Percentiles rank a stretch among this genome's conserved stretches.
Conservation (phyloP, 2,888 invertebrate species). For the Epirrhoe alternata region DNA sequence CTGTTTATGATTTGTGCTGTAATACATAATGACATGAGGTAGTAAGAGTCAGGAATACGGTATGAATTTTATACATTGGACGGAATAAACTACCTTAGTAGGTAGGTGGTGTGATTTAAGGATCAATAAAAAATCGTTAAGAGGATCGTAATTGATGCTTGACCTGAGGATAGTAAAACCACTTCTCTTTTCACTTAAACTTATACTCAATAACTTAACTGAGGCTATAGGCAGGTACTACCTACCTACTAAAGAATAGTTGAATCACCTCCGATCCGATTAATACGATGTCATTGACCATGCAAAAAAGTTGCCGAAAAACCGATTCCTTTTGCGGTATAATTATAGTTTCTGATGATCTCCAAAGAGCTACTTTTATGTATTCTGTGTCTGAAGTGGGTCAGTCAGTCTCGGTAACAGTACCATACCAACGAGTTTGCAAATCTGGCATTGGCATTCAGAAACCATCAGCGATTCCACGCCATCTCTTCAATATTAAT, state of each 20-base stretch:
- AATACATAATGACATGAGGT: constrained; percentile 3
- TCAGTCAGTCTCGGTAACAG: constrained; percentile 68
- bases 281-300: constrained; percentile 36
- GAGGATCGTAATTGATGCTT: too few relatives aligned
- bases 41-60: background rate
- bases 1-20: constrained; percentile 20
- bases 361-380: constrained; percentile 17
- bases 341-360: constrained; percentile 51
- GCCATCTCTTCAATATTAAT: constrained; percentile 37
- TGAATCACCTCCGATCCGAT: constrained; percentile 8
- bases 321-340: constrained; percentile 43
- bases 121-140: background rate
- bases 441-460: constrained; percentile 80
- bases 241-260: background rate
- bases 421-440: constrained; percentile 68
- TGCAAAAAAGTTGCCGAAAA: constrained; percentile 27
- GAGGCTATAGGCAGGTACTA: too few relatives aligned
- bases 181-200: too few relatives aligned
- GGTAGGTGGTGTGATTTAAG: background rate
- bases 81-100: background rate
- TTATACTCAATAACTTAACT: too few relatives aligned
- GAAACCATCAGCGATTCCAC: constrained; percentile 48
- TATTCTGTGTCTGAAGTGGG: constrained; percentile 57
- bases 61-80: background rate
- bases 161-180: too few relatives aligned